Percentiles rank a stretch among this genome's conserved stretches.
These are phyloP conservation scores for Drosophila austrosaltans DNA, from an alignment of 2,888 invertebrate genomes.

Conservation along the genomic window DNA sequence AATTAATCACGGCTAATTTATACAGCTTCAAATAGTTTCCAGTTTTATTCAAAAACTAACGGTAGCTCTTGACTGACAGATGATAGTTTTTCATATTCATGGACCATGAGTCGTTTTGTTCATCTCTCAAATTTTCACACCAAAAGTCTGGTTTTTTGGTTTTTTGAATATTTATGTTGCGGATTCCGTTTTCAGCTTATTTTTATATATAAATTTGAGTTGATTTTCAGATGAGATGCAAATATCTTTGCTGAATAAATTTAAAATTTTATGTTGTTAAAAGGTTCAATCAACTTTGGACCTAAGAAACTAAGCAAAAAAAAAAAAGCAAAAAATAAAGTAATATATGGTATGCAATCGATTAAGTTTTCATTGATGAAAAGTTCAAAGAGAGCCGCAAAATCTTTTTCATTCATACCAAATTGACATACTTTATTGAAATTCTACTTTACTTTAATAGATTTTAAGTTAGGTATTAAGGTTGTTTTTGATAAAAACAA, in stretches of 20 bases:
- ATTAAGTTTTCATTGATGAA: background rate
- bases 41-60: slow-evolving; percentile 35
- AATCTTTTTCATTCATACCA: too few species aligned
- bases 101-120: slow-evolving; percentile 32
- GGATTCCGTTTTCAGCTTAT: slow-evolving; percentile 7
- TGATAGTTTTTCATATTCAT: slow-evolving; percentile 56
- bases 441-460: too few species aligned
- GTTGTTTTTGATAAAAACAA: too few species aligned
- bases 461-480: background rate
- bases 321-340: background rate
- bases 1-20: slow-evolving; percentile 73
- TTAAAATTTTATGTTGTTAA: slow-evolving; percentile 35
- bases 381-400: background rate
- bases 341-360: background rate
- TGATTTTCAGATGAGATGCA: slow-evolving; percentile 43
- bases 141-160: slow-evolving; percentile 40
- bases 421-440: too few species aligned
- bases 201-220: slow-evolving; percentile 4
- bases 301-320: background rate
- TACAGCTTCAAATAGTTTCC: slow-evolving; percentile 48
- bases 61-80: slow-evolving; percentile 52
- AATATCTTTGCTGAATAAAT: slow-evolving; percentile 40
- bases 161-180: slow-evolving; percentile 49
- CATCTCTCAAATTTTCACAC: slow-evolving; percentile 65
- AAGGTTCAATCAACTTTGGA: slow-evolving; percentile 63